phyloP scores from a whole-genome alignment of 2,797 vertebrate species.

The Neopelma chrysocephalum region DNA sequence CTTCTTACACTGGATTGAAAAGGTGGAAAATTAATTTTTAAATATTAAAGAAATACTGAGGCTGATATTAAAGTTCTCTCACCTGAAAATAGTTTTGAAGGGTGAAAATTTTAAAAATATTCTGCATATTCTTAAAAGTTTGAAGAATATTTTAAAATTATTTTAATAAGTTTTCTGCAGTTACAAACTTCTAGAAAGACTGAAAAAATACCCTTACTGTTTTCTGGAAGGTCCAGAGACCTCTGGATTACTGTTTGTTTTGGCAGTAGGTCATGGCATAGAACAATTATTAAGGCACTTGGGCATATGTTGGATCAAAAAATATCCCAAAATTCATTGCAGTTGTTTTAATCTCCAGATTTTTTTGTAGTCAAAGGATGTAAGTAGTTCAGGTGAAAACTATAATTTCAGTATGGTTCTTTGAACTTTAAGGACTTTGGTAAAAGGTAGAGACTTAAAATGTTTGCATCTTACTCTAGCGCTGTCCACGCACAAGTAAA shows the following conservation, averaged over 20 bases:
- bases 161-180: not conserved
- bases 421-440: not conserved
- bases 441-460: not conserved
- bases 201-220: not conserved
- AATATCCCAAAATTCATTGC: not conserved
- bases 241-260: not conserved
- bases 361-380: not conserved
- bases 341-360: not conserved
- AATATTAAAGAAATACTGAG: not conserved
- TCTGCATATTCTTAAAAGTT: not conserved
- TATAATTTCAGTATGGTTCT: not conserved
- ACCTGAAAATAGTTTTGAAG: not conserved
- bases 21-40: not conserved
- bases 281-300: not conserved
- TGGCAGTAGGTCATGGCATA: not conserved
- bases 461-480: not conserved
- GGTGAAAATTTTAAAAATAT: not conserved
- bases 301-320: not conserved
- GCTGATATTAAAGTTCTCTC: not conserved
- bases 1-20: not conserved
- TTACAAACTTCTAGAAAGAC: not conserved
- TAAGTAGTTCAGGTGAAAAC: not conserved
- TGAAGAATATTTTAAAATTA: not conserved
- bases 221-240: not conserved
- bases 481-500: not conserved